Evolutionary conservation across 2,797 vertebrate species (phyloP).

Genomic region (Hydrocynus forskahlii): DNA sequence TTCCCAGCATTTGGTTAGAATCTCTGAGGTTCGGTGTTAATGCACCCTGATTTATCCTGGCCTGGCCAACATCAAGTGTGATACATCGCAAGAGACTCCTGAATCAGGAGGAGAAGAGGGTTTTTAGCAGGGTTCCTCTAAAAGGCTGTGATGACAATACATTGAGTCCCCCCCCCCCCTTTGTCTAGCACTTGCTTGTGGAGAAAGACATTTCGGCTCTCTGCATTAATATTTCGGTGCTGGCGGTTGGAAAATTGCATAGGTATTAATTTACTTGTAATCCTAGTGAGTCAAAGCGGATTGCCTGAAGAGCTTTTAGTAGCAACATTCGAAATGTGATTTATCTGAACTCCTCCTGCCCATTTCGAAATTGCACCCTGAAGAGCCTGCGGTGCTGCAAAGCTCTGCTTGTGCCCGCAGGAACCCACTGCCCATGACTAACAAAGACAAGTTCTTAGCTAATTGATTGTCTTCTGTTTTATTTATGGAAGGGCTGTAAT

Average conservation of each 20-base stretch:
- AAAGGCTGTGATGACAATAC: slow-evolving; percentile 71
- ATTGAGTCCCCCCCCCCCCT: slow-evolving; percentile 59
- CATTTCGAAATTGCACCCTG: slow-evolving; percentile 68
- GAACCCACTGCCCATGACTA: slow-evolving; percentile 75
- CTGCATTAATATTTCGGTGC: slow-evolving; percentile 64
- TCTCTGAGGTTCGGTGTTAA: slow-evolving; percentile 80
- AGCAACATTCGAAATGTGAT: slow-evolving; percentile 72
- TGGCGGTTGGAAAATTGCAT: slow-evolving; percentile 61
- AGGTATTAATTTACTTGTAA: slow-evolving; percentile 74
- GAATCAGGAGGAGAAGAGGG: slow-evolving; percentile 67
- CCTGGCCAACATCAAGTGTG: slow-evolving; percentile 77
- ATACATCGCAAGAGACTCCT: slow-evolving; percentile 67
- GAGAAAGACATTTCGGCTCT: slow-evolving; percentile 67
- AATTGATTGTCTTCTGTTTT: slow-evolving; percentile 87
- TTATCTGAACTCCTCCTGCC: slow-evolving; percentile 70
- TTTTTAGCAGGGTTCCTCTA: slow-evolving; percentile 73
- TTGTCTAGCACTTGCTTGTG: slow-evolving; percentile 69
- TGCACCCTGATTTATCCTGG: slow-evolving; percentile 76
- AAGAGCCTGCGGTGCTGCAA: slow-evolving; percentile 69
- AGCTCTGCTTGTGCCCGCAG: slow-evolving; percentile 69
- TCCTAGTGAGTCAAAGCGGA: slow-evolving; percentile 65
- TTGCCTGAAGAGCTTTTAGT: slow-evolving; percentile 68
- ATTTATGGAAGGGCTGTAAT: slow-evolving; percentile 84
- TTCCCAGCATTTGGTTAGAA: slow-evolving; percentile 78
- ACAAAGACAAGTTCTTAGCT: slow-evolving; percentile 79